phyloP scores from a whole-genome alignment of 2,888 invertebrate genomes.

The Ormyrus thymus region DNA sequence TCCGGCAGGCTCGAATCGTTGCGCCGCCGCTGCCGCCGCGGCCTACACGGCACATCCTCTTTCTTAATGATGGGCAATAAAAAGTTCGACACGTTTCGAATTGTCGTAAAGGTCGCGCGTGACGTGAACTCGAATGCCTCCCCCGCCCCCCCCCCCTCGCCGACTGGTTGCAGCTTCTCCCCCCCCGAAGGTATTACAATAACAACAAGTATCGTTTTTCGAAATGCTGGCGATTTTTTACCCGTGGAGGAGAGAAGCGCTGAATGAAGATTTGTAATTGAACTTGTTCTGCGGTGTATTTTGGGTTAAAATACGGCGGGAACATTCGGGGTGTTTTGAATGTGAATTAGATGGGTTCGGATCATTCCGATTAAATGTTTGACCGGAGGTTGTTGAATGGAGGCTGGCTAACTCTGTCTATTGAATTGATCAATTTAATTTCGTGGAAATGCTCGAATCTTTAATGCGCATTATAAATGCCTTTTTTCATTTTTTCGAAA shows the following conservation, averaged over 20 bases:
- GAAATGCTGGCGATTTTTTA: too few relatives aligned
- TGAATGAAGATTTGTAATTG: too few relatives aligned
- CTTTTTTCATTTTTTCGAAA: too few relatives aligned
- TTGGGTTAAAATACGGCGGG: too few relatives aligned
- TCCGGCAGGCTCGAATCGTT: slow-evolving; percentile 25
- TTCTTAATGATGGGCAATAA: slow-evolving; percentile 60
- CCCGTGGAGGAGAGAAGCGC: too few relatives aligned
- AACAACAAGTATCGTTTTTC: slow-evolving; percentile 11
- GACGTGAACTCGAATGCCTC: slow-evolving; percentile 54
- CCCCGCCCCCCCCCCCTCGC: background rate
- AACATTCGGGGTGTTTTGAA: background rate
- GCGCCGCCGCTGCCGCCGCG: background rate
- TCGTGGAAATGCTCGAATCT: too few relatives aligned
- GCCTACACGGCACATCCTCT: slow-evolving; percentile 46
- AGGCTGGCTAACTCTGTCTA: too few relatives aligned
- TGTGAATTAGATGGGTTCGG: background rate
- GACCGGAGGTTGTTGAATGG: too few relatives aligned
- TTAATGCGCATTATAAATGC: too few relatives aligned
- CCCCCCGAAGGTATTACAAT: slow-evolving; percentile 11
- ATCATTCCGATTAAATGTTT: too few relatives aligned
- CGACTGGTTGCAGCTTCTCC: background rate
- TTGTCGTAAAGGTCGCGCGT: slow-evolving; percentile 58
- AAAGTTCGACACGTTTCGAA: slow-evolving; percentile 60
- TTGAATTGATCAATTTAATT: too few relatives aligned
- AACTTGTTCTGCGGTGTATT: too few relatives aligned